These are phyloP conservation scores for Cyprinodon tularosa DNA, from an alignment of 2,113 vertebrate species.

Conservation along the genomic window DNA sequence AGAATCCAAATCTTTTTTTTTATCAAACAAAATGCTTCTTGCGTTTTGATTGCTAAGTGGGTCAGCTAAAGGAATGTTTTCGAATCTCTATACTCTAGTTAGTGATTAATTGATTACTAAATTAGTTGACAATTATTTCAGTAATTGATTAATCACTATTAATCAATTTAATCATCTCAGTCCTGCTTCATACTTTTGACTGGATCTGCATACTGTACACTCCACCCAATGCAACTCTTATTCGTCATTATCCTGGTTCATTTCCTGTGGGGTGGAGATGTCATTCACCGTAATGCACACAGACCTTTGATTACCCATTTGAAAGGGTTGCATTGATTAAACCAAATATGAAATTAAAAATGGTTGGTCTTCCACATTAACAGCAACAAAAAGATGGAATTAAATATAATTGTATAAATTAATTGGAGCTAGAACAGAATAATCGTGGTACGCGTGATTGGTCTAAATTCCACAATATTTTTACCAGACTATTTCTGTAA, in stretches of 20 bases:
- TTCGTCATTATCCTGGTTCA: background rate
- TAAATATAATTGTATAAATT: constrained; percentile 15
- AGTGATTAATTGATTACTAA: too few relatives aligned
- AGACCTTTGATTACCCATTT: constrained; percentile 1
- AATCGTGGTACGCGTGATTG: constrained; percentile 12
- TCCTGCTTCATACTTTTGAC: background rate
- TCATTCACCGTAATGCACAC: background rate
- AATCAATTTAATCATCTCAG: too few relatives aligned
- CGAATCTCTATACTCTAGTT: too few relatives aligned
- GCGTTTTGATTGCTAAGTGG: too few relatives aligned
- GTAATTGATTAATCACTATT: too few relatives aligned
- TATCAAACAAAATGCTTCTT: background rate
- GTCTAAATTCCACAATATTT: constrained; percentile 8
- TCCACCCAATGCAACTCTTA: background rate
- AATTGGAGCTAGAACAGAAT: background rate
- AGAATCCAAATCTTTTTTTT: background rate
- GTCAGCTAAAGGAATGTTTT: too few relatives aligned
- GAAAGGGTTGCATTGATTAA: background rate
- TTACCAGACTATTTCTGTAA: constrained; percentile 2
- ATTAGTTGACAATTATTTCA: too few relatives aligned
- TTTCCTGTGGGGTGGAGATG: background rate
- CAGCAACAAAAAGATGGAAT: background rate
- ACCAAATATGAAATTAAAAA: background rate
- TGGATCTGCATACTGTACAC: background rate
- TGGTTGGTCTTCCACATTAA: constrained; percentile 11